Percentiles rank a stretch among this genome's conserved stretches.
Conservation (phyloP, 2,888 invertebrate genomes). For the Cinara cedri region DNA sequence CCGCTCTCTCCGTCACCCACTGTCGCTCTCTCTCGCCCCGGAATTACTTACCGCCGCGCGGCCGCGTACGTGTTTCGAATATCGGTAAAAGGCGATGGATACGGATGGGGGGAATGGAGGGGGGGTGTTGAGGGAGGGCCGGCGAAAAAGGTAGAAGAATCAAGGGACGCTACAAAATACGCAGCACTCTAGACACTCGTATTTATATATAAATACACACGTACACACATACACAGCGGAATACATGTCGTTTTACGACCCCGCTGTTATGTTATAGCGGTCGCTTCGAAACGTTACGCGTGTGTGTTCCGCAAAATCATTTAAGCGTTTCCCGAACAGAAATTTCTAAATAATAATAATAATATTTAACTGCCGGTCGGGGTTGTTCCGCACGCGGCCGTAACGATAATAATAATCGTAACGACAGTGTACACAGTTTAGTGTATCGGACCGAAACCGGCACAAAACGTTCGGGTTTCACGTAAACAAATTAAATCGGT, state of each 20-base stretch:
- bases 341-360: background rate
- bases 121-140: no score
- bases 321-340: background rate
- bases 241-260: background rate
- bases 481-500: no score
- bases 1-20: no score
- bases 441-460: no score
- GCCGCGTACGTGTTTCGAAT: slow-evolving; percentile 45
- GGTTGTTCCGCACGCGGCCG: no score
- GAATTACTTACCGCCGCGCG: slow-evolving; percentile 23
- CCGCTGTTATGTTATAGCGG: background rate
- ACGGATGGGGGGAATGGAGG: no score
- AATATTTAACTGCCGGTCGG: background rate
- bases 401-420: background rate
- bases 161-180: background rate
- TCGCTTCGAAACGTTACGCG: background rate
- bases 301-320: background rate
- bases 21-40: no score
- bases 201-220: no score
- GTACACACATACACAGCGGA: background rate
- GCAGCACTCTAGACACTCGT: background rate
- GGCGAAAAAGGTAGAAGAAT: background rate
- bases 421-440: no score
- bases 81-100: slow-evolving; percentile 13
- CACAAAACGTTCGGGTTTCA: background rate